phyloP scores from a whole-genome alignment of 2,888 invertebrate species.

The Sesamia inferens region DNA sequence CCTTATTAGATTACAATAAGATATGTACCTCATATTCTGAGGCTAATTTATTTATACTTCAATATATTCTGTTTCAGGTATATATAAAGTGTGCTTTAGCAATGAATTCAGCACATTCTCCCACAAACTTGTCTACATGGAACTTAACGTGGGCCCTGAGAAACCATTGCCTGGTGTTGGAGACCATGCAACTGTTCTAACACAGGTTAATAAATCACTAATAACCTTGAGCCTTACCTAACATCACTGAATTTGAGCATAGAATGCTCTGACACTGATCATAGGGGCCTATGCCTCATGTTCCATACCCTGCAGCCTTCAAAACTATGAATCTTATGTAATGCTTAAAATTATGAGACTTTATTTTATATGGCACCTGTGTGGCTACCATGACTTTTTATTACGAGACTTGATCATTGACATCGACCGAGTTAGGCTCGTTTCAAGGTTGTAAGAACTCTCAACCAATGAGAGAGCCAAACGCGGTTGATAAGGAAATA shows the following conservation, averaged over 20 bases:
- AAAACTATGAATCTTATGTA: neutral
- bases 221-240: neutral
- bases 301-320: neutral
- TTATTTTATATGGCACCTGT: neutral
- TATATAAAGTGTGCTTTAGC: constrained; percentile 98
- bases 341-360: constrained; percentile 1
- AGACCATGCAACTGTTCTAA: constrained; percentile 97
- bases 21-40: neutral
- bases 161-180: constrained; percentile 95
- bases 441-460: too few species aligned
- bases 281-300: neutral
- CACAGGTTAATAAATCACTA: constrained; percentile 91
- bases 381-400: too few species aligned
- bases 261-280: neutral
- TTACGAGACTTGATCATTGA: too few species aligned
- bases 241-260: neutral
- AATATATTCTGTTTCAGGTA: constrained; percentile 87
- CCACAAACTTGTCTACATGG: constrained; percentile 99
- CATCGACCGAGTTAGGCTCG: too few species aligned
- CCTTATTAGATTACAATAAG: neutral
- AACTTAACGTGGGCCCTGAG: constrained; percentile 98
- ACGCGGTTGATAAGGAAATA: constrained; percentile 36
- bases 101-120: constrained; percentile 99
- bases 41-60: neutral
- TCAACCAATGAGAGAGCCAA: too few species aligned